Conservation (phyloP, 2,113 vertebrate genomes). For the Lethenteron reissneri region DNA sequence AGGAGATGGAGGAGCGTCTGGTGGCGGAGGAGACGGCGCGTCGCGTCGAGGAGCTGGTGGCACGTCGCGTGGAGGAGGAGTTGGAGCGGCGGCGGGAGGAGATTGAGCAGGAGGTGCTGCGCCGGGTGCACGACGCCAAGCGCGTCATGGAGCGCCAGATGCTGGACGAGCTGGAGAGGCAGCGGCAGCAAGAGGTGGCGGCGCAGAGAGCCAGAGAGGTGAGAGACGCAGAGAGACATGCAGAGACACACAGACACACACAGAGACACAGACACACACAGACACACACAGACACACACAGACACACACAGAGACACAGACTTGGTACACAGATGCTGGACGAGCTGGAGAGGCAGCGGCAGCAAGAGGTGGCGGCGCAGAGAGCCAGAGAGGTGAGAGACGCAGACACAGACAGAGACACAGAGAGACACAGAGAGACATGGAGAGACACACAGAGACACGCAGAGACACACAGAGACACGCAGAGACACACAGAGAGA, state of each 20-base stretch:
- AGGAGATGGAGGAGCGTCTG: slow-evolving; percentile 97
- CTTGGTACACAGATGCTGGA: slow-evolving; percentile 99
- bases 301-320: no score
- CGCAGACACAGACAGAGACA: no score
- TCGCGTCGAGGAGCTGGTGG: slow-evolving; percentile 89
- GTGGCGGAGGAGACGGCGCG: slow-evolving; percentile 96
- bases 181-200: slow-evolving; percentile 89
- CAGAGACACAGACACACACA: no score
- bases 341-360: slow-evolving; percentile 95
- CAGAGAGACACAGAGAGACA: no score
- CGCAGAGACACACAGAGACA: no score
- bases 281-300: no score
- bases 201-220: slow-evolving; percentile 98
- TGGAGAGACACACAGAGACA: no score
- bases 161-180: slow-evolving; percentile 96
- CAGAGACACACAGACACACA: no score
- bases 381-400: no score
- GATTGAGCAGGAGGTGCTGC: slow-evolving; percentile 90
- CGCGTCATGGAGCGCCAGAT: slow-evolving; percentile 99
- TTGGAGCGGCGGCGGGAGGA: slow-evolving; percentile 91
- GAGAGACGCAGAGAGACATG: slow-evolving; percentile 61
- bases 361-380: slow-evolving; percentile 34
- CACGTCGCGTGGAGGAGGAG: slow-evolving; percentile 89
- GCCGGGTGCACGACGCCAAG: slow-evolving; percentile 92
- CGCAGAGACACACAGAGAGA: no score